Base-by-base conservation (phyloP, 2,113 vertebrate species). In the Hemicordylus capensis region DNA sequence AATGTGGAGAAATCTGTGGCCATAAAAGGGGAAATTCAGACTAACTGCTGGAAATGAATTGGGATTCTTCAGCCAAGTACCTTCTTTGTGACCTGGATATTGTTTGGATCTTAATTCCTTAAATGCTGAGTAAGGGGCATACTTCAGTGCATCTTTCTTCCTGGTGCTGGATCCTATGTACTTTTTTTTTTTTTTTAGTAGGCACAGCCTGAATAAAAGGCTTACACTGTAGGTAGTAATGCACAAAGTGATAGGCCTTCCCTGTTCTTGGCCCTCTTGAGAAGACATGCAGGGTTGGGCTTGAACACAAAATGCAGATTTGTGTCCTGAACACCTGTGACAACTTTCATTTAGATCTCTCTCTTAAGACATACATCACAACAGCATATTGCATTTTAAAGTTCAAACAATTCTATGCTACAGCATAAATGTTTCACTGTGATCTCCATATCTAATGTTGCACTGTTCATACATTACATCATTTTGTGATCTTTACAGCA, bases 31-130 rank as follows among this genome's bases (percentile, higher is more conserved):
- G 54, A 39, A 76, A 6, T 54, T 59, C 20, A 26, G 28, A 5
- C 89, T 92, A 87, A 90, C 91, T 90, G 89, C 87, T 92, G 80
- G 92, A 90, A 89, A 87, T 90, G 80, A 69, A 3, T 1, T 20
- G 56, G 28, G 37, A 0, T 83, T 83, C 82, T 89, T 76, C 37
- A 69, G 37, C 83, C 67, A 31, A 79, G 83, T 85, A 59, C 48
- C 58, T 73, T 72, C 31, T n/a, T n/a, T 89, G 66, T 74, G 70
- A 44, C 59, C 74, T 20, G 44, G n/a, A 81, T 88, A 83, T 76
- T 9, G 76, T 89, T 91, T 39, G 87, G 80, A 86, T 72, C 0
- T 0, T 84, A 42, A 10, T 26, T 59, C 86, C 59, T 76, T 28
- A 0, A 0, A 15, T 67, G 66, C 88, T 85, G 87, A 44, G 24